These are phyloP conservation scores for Crambe crambe DNA, from an alignment of 37 sponge, comb jelly and placozoan genomes.

Conservation along the genomic window DNA sequence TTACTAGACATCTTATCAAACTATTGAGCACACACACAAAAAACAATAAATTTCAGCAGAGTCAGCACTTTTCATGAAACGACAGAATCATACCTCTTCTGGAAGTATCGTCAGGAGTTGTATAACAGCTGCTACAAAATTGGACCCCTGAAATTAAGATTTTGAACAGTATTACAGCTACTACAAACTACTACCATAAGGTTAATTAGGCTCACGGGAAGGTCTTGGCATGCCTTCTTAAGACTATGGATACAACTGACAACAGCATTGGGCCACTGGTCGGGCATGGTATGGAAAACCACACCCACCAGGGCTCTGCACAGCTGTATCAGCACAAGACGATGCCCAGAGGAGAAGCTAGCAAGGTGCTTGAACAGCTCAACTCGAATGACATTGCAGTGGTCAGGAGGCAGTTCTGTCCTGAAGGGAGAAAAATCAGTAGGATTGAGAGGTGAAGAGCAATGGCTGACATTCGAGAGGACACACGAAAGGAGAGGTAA, in stretches of 20 bases:
- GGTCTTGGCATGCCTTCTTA: slow-evolving; percentile 15
- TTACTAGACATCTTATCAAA: slow-evolving; percentile 9
- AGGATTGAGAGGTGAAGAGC: not conserved
- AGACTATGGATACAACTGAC: slow-evolving; percentile 58
- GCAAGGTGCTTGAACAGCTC: slow-evolving; percentile 61
- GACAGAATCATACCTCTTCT: slow-evolving; percentile 87
- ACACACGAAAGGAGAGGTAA: not conserved
- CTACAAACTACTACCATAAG: not conserved
- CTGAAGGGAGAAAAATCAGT: slow-evolving; percentile 1
- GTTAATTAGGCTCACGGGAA: not conserved
- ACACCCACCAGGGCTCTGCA: slow-evolving; percentile 60
- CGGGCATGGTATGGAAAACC: slow-evolving; percentile 62
- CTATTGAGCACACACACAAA: no score
- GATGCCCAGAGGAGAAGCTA: slow-evolving; percentile 38
- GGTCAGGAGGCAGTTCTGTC: slow-evolving; percentile 59
- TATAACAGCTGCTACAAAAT: slow-evolving; percentile 21
- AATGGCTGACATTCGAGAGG: not conserved
- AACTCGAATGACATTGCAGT: slow-evolving; percentile 44
- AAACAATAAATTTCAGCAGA: not conserved
- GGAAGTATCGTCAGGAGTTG: slow-evolving; percentile 67
- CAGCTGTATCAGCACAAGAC: slow-evolving; percentile 48
- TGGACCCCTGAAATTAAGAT: slow-evolving; percentile 11
- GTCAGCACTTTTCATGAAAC: not conserved
- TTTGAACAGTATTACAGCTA: not conserved
- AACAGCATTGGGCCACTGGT: slow-evolving; percentile 71